These are phyloP conservation scores for Philopedon plagiatum DNA, from an alignment of 2,888 invertebrate species.

Conservation along the genomic window DNA sequence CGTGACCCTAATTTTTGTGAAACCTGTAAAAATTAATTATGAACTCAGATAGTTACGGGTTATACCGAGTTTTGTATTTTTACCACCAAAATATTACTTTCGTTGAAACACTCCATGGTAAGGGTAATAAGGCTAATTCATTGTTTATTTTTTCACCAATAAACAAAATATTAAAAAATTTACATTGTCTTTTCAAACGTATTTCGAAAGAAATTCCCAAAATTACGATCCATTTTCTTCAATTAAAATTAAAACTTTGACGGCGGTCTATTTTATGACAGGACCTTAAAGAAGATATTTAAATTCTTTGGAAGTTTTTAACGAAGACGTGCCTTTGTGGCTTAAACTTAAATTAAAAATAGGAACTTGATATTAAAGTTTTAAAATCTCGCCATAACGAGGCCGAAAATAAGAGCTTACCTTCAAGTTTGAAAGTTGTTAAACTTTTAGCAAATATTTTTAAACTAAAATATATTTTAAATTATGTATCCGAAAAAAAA, in stretches of 20 bases:
- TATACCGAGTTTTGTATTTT: too few relatives aligned
- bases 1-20: too few relatives aligned
- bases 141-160: too few relatives aligned
- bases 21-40: too few relatives aligned
- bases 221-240: background rate
- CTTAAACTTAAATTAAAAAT: constrained; percentile 36
- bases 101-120: too few relatives aligned
- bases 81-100: too few relatives aligned
- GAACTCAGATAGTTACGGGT: too few relatives aligned
- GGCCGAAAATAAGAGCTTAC: constrained; percentile 1
- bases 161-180: background rate
- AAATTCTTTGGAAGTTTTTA: constrained; percentile 15
- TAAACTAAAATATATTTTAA: too few relatives aligned
- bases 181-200: background rate
- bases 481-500: too few relatives aligned
- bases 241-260: constrained; percentile 9
- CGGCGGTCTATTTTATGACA: constrained; percentile 19
- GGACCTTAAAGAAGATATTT: constrained; percentile 7
- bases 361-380: constrained; percentile 33
- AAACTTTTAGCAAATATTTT: background rate
- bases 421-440: constrained; percentile 13
- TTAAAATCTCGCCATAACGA: constrained; percentile 13
- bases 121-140: background rate
- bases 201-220: background rate
- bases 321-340: constrained; percentile 15